phyloP scores from a whole-genome alignment of 35 echinoderm and acorn worm species.

The Patiria miniata region DNA sequence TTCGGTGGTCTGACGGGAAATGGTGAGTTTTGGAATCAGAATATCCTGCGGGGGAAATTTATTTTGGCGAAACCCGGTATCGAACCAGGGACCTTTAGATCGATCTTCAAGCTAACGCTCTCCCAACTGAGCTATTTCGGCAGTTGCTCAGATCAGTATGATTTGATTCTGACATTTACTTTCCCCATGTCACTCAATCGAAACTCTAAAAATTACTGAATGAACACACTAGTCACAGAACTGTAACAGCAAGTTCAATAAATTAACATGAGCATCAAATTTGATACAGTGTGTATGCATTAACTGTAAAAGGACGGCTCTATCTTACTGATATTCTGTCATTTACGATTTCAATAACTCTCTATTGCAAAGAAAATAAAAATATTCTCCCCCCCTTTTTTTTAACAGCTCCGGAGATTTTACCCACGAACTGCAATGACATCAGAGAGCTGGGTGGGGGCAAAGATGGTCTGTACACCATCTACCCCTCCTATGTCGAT shows the following conservation, averaged over 20 bases:
- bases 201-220: too few species aligned
- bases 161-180: too few species aligned
- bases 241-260: too few species aligned
- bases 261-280: too few species aligned
- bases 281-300: too few species aligned
- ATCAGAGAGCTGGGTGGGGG: constrained; percentile 62
- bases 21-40: background rate
- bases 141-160: background rate
- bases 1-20: constrained; percentile 7
- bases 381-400: background rate
- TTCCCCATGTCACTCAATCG: too few species aligned
- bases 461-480: constrained; percentile 63
- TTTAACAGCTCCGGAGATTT: constrained; percentile 37
- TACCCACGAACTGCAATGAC: constrained; percentile 64
- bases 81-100: constrained; percentile 8
- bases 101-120: constrained; percentile 99
- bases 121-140: constrained; percentile 99
- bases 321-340: too few species aligned
- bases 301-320: too few species aligned
- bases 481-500: constrained; percentile 48
- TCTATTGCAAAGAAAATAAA: too few species aligned
- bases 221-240: too few species aligned
- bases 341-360: too few species aligned
- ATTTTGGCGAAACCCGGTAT: too few species aligned
- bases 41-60: background rate